Base-by-base conservation (phyloP, 2,888 invertebrate species). In the Drosophila melanosoma region DNA sequence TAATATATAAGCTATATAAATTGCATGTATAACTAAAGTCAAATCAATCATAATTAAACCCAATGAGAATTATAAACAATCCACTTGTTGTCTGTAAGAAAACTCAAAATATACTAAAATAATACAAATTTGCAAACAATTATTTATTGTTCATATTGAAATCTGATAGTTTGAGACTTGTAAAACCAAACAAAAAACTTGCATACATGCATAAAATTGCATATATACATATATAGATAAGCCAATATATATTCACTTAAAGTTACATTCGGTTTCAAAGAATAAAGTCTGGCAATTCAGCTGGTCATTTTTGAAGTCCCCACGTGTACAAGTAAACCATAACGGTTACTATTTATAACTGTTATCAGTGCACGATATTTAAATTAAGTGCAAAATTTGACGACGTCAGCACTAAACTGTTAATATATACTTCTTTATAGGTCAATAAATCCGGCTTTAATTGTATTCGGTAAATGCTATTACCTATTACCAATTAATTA, bases 361-460 rank as follows among this genome's bases (percentile, higher is more conserved):
- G 53, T 76, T 79, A 80, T 80, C 76, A 63, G 59, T 15, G 12
- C 10, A 49, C 23, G 49, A 48, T 51, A 52, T 20, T 42, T 26
- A 26, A 26, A 26, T 26, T 1, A 26, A 26, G 26, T 26, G 26
- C 26, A 26, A 26, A 26, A 26, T 26, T 26, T 26, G 26, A 26
- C 26, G 2, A 26, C 26, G 26, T 26, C 26, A 26, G 26, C 1
- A 26, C 26, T 26, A 0, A 26, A 26, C 26, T 26, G 26, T 26
- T 26, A 26, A 26, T 26, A 26, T 26, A 26, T 26, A 26, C 26
- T 26, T 26, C 26, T 26, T 26, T 26, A 2, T 26, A 26, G 26
- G 26, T 26, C 26, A 26, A 26, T 26, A 26, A 26, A 2, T 26
- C 26, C 26, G 26, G 26, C 26, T 26, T 26, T 26, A 26, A 26